Base-by-base conservation (phyloP, 2,888 invertebrate species). In the Pteria penguin region DNA sequence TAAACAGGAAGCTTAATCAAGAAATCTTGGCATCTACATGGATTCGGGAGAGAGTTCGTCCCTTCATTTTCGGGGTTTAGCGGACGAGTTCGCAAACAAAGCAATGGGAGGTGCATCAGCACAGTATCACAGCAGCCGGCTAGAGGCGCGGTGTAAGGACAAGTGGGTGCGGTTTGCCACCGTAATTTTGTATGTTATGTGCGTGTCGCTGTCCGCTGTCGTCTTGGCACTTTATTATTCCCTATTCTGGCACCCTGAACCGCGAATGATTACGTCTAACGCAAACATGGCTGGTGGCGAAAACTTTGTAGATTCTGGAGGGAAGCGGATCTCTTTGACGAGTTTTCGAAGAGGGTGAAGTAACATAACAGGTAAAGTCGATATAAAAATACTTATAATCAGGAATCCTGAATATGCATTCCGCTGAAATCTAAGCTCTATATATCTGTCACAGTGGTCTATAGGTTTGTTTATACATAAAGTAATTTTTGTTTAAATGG, bases 211-310 rank as follows among this genome's bases (percentile, higher is more conserved):
- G 89, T 97, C 97, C 26, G 97, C 97, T 70, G 97, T 97, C 88
- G 96, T 97, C 94, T 94, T 98, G 82, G 97, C 97, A n/a, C 94
- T 97, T 66, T 98, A 98, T 94, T 98, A 98, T 93, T 95, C 96
- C 86, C 96, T 97, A 93, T 95, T 97, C 92, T 98, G 97, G 97
- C 95, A 97, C 92, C 97, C 97, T 27, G 95, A 94, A 74, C 82
- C 88, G 1, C 83, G 78, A 58, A 75, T 75, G n/a, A 68, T 45
- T 45, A 45, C 11, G 8, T 14, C 45, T 8, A 14, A 8, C 45
- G 18, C 11, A 14, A 45, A 8, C 45, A 14, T 18, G 11, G 45
- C 8, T 18, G 45, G 45, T 18, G n/a, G n/a, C n/a, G n/a, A n/a
- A n/a, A 18, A 45, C 45, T 45, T 45, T 45, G 18, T 45, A 45